Evolutionary conservation across 2,113 vertebrate species (phyloP).

Genomic region (Sitta europaea): DNA sequence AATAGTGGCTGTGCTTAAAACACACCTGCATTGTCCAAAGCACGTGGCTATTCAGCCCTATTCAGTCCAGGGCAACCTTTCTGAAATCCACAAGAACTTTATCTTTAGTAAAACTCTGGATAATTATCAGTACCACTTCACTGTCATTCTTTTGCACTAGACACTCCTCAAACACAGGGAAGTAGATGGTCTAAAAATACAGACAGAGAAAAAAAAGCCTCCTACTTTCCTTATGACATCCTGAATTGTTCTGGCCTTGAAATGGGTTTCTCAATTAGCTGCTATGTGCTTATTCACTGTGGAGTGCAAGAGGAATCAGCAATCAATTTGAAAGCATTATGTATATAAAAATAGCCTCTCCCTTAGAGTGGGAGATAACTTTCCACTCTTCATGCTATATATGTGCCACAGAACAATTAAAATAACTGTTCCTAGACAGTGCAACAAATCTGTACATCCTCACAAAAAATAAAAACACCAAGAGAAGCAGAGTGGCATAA

Average conservation of each 20-base stretch:
- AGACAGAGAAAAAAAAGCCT: constrained; percentile 3
- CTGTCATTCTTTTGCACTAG: not conserved
- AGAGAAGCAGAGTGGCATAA: not conserved
- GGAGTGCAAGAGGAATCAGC: not conserved
- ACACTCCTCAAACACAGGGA: not conserved
- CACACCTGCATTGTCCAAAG: not conserved
- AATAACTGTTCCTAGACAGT: not conserved
- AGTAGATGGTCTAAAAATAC: constrained; percentile 43
- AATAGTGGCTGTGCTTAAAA: not conserved
- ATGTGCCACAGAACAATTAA: not conserved
- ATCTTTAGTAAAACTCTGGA: not conserved
- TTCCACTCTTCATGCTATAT: not conserved
- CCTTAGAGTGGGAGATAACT: not conserved
- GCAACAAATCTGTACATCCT: not conserved
- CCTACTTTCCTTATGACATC: constrained; percentile 8
- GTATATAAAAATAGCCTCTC: constrained; percentile 33
- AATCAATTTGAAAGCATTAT: constrained; percentile 41
- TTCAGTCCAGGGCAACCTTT: not conserved
- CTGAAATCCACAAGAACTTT: not conserved
- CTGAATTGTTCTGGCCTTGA: constrained; percentile 28
- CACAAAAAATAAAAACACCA: not conserved
- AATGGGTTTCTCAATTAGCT: constrained; percentile 22
- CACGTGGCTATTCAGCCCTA: not conserved
- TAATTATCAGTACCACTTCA: not conserved
- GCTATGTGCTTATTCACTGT: not conserved